phyloP scores from a whole-genome alignment of 2,888 invertebrate species.

The Sesia apiformis region DNA sequence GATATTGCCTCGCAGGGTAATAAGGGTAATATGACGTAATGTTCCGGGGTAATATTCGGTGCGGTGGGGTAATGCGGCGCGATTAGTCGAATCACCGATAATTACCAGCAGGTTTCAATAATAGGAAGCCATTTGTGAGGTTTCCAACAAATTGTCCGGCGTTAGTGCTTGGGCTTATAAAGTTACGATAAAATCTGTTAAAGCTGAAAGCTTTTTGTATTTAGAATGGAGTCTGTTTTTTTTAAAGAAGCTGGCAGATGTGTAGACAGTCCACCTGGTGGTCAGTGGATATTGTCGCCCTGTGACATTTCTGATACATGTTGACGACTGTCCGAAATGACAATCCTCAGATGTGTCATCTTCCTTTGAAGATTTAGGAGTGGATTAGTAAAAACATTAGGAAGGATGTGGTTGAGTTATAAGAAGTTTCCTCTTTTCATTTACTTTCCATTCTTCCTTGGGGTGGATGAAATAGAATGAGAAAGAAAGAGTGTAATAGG shows the following conservation, averaged over 20 bases:
- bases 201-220: conserved; percentile 1
- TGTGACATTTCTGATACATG: too few relatives aligned
- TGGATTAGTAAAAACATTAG: too few relatives aligned
- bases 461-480: too few relatives aligned
- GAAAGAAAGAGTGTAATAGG: too few relatives aligned
- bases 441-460: too few relatives aligned
- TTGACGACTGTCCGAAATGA: too few relatives aligned
- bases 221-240: neutral
- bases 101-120: conserved; percentile 25
- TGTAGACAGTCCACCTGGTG: too few relatives aligned
- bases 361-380: too few relatives aligned
- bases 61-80: conserved; percentile 14
- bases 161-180: conserved; percentile 1
- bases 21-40: conserved; percentile 6
- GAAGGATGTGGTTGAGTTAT: too few relatives aligned
- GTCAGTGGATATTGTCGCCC: too few relatives aligned
- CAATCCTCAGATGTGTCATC: neutral
- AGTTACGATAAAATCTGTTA: conserved; percentile 1
- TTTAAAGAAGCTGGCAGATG: too few relatives aligned
- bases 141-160: conserved; percentile 2
- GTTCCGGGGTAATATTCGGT: conserved; percentile 10
- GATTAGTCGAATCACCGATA: conserved; percentile 30
- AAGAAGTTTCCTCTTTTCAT: too few relatives aligned
- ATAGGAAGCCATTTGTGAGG: conserved; percentile 9
- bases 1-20: conserved; percentile 14